Conservation (phyloP, 2,888 invertebrate species). For the Melipona beecheii region DNA sequence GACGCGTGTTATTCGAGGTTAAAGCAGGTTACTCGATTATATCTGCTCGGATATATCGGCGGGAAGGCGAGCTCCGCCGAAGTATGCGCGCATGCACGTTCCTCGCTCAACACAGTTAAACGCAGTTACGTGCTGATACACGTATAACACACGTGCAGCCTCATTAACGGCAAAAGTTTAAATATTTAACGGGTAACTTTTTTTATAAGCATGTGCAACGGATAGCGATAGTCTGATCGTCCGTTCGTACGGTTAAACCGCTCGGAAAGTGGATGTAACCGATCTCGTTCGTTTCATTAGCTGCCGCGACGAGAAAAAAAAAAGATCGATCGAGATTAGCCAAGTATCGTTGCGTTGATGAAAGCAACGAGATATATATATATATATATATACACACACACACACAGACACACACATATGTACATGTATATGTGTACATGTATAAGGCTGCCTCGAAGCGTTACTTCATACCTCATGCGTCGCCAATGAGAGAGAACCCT, state of each 20-base stretch:
- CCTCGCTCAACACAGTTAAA: slow-evolving; percentile 56
- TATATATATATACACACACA: no score
- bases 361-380: background rate
- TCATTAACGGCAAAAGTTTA: slow-evolving; percentile 57
- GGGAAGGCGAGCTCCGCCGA: background rate
- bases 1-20: slow-evolving; percentile 57
- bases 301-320: background rate
- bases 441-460: background rate
- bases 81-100: slow-evolving; percentile 36
- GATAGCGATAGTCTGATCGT: slow-evolving; percentile 14
- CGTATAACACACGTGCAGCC: slow-evolving; percentile 11
- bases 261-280: slow-evolving; percentile 20
- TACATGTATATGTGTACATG: no score
- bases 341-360: slow-evolving; percentile 1
- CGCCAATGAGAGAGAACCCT: background rate
- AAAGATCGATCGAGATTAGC: slow-evolving; percentile 35
- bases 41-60: slow-evolving; percentile 37
- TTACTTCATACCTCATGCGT: background rate
- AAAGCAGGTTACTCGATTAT: slow-evolving; percentile 61
- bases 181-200: slow-evolving; percentile 60
- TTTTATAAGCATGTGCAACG: slow-evolving; percentile 31
- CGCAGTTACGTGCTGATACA: slow-evolving; percentile 24
- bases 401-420: no score
- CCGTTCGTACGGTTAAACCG: slow-evolving; percentile 8
- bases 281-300: slow-evolving; percentile 37